Evolutionary conservation across 2,797 vertebrate genomes (phyloP), one percentile per base, ranked within the genome.

Genomic region (Scomberomorus guttatus): DNA sequence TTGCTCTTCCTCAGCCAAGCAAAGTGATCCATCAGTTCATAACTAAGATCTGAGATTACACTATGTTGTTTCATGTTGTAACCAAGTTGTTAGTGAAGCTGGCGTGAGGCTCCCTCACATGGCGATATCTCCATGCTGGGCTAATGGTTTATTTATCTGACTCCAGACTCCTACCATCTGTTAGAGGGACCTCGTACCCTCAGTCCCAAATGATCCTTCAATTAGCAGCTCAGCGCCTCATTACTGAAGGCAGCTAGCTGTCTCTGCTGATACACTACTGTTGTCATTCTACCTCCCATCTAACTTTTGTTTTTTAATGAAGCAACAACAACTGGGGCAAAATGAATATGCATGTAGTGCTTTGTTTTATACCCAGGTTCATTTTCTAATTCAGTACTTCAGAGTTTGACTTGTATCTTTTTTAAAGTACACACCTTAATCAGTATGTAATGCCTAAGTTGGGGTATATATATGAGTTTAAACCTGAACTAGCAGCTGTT

Each of bases 161-260:
- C 59, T 84, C 69, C 56, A 81, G 77, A 79, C 82, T 82, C 46
- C 25, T 6, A 46, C 90, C 93, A 92, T 93, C 90, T 92, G 89
- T 89, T 83, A 48, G 57, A 46, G 55, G 52, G 80, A 86, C 64
- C 77, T 79, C 25, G 4, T 51, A 42, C 75, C 72, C 79, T 75
- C 77, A 29, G 51, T 71, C 75, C 85, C 69, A 56, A 79, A 72
- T 88, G 85, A 89, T 90, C 75, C 79, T 82, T 72, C 82, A 83
- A 84, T 89, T 85, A 90, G 71, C 79, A 25, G 71, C 78, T 84
- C 70, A 60, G 52, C 18, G 61, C 44, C 78, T 88, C 87, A 66
- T 86, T 77, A 78, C 57, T 20, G 77, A 58, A 85, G 29, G 64
- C 72, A 60, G 57, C 29, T 64, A 52, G 5, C 6, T 11, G 37